Evolutionary conservation across 2,797 vertebrate species (phyloP), one percentile per base, ranked within the genome.

Genomic region (Remorina albescens): DNA sequence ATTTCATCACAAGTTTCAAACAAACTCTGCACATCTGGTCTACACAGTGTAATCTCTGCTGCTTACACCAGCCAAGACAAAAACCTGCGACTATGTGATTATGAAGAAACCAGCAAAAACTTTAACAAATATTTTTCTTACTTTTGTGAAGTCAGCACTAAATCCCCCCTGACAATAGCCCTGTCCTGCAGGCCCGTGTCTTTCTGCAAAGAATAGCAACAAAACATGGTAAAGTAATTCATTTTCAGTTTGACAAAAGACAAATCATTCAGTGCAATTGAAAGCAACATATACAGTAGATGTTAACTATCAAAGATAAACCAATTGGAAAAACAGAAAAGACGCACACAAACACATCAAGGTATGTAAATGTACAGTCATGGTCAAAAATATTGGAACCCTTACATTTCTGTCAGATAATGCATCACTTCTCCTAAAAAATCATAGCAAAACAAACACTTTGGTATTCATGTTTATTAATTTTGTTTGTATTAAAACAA

Each of bases 121-220:
- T 26, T 58, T 34, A 21, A 46, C 41, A 72, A 74, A 77, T 58
- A 59, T 82, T 67, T 65, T 4, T 69, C 76, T 92, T 88, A 96
- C 96, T 94, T 96, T 96, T 39, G 96, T 97, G 85, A 97, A 95
- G 83, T 96, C 96, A 0, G 96, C 96, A 74, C 96, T 96, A 87
- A 97, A 97, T 51, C 96, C 96, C 5, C 95, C 95, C 86, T 97
- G 96, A 90, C 96, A 97, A 82, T 96, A 97, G 6, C 96, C 96
- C 87, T 97, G 96, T 51, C 96, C 95, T 11, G 88, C 87, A 37
- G 88, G 92, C 9, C 89, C 92, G 58, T 93, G 89, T 80, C 93
- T 90, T 81, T 96, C 96, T 97, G 82, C 44, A 54, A 73, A 28
- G 42, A 75, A 80, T 49, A 84, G 65, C 62, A 85, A 4, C 61